A percentile compares a stretch with the other conserved stretches of the same genome.
Conservation (phyloP, 2,113 vertebrate genomes). For the Naja naja region DNA sequence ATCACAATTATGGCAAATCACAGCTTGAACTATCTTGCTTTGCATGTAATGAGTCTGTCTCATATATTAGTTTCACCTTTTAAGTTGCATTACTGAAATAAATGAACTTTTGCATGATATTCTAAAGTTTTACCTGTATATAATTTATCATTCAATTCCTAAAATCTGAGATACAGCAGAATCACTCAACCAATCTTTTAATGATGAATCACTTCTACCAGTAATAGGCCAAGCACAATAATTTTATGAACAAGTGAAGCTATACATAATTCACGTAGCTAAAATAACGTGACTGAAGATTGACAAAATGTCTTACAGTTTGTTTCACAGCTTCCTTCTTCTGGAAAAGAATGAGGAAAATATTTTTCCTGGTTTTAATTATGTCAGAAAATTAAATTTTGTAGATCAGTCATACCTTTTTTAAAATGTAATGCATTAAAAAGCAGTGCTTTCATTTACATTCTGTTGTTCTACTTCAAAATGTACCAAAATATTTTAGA, state of each 20-base stretch:
- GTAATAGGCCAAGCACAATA: background rate
- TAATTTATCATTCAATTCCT: background rate
- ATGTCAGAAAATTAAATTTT: background rate
- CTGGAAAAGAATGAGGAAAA: background rate
- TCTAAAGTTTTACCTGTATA: too few species aligned
- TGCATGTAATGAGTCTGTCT: too few species aligned
- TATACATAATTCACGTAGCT: background rate
- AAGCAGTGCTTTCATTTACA: background rate
- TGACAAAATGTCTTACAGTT: background rate
- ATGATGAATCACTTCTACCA: background rate
- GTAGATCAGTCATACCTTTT: conserved; percentile 35
- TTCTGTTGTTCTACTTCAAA: background rate
- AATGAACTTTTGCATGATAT: too few species aligned
- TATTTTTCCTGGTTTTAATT: background rate
- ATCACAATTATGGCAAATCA: too few species aligned
- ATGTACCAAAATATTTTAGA: background rate
- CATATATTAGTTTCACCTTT: too few species aligned
- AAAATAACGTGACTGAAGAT: background rate
- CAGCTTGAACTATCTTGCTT: too few species aligned
- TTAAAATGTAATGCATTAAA: conserved; percentile 38
- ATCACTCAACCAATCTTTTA: background rate
- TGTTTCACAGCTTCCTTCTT: background rate
- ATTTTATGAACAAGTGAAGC: background rate
- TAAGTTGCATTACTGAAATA: too few species aligned
- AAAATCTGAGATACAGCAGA: background rate